Conservation (phyloP, 2,888 invertebrate genomes). For the Drosophila neutralis region DNA sequence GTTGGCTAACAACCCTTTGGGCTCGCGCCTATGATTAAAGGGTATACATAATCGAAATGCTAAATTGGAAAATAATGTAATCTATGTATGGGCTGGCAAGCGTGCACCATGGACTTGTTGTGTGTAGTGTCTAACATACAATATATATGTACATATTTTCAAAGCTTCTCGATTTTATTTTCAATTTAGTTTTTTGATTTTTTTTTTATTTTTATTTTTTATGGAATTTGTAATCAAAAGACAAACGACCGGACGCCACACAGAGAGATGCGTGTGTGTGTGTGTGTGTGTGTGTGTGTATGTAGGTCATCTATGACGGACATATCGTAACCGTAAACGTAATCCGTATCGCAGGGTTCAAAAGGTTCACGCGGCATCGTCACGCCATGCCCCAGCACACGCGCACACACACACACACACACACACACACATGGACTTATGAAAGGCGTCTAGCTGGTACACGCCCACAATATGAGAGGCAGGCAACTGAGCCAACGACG, state of each 20-base stretch:
- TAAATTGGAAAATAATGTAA: constrained; percentile 71
- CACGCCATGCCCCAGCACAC: constrained; percentile 47
- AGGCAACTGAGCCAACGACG: constrained; percentile 17
- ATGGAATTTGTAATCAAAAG: constrained; percentile 70
- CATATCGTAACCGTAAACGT: constrained; percentile 55
- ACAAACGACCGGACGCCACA: constrained; percentile 39
- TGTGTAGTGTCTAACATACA: background rate
- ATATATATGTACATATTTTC: constrained; percentile 32
- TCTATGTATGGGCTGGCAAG: constrained; percentile 36
- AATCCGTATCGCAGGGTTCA: constrained; percentile 59
- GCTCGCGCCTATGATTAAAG: background rate
- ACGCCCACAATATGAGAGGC: constrained; percentile 32
- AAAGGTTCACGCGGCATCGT: constrained; percentile 59
- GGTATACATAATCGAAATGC: constrained; percentile 32
- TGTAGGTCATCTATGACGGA: constrained; percentile 73
- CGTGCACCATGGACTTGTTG: constrained; percentile 22
- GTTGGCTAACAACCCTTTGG: background rate
- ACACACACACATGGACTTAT: constrained; percentile 2
- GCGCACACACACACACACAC: constrained; percentile 15
- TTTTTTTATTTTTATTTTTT: constrained; percentile 16
- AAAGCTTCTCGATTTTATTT: constrained; percentile 35
- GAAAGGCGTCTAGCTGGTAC: constrained; percentile 6
- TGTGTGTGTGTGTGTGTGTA: constrained; percentile 22
- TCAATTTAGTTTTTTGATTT: constrained; percentile 12
- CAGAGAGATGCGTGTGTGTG: background rate